Evolutionary conservation across 92 coral and sea anemone species (phyloP).

Genomic region (Pocillopora meandrina): DNA sequence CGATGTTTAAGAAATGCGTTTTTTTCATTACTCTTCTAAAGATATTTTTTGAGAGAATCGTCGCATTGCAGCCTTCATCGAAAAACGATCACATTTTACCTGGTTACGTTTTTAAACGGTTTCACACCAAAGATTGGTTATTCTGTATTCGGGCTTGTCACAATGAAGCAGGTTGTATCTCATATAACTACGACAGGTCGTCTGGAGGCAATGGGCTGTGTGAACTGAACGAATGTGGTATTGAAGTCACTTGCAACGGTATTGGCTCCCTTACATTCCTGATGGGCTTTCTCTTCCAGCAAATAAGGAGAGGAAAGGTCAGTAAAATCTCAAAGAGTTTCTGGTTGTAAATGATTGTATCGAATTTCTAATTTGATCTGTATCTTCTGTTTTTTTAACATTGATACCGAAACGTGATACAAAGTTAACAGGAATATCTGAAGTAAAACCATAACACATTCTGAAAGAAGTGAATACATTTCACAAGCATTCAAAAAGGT

Average conservation of each 20-base stretch:
- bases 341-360: too few species aligned
- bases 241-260: not conserved
- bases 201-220: not conserved
- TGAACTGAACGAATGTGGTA: not conserved
- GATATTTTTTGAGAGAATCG: too few species aligned
- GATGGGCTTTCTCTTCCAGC: not conserved
- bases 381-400: too few species aligned
- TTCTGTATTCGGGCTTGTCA: not conserved
- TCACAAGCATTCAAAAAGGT: too few species aligned
- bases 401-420: too few species aligned
- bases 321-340: not conserved
- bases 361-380: too few species aligned
- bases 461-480: too few species aligned
- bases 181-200: not conserved
- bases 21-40: too few species aligned
- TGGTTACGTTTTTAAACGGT: not conserved
- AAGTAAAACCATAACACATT: too few species aligned
- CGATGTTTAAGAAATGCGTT: too few species aligned
- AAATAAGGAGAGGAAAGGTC: not conserved
- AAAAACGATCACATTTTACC: not conserved
- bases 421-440: too few species aligned
- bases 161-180: not conserved
- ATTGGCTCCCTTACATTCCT: not conserved
- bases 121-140: constrained; percentile 1
- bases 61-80: not conserved